phyloP scores from a whole-genome alignment of 2,797 vertebrate genomes.

The Buceros bicornis region DNA sequence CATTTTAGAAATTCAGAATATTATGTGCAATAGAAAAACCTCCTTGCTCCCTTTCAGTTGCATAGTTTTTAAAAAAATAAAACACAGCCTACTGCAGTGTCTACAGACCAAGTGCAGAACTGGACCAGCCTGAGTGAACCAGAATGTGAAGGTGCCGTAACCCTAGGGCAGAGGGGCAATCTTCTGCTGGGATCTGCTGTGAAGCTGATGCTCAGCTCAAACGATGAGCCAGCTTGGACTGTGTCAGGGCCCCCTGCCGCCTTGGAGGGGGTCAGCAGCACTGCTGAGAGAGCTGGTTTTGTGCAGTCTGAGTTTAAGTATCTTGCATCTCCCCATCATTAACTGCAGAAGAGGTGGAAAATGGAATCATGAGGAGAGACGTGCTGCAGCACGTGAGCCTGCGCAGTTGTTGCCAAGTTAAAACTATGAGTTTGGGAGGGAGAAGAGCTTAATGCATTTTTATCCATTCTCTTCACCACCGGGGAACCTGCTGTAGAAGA shows the following conservation, averaged over 20 bases:
- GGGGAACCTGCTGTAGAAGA: background rate
- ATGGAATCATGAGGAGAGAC: background rate
- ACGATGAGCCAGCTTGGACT: background rate
- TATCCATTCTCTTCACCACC: background rate
- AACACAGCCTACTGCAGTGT: background rate
- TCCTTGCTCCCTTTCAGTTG: background rate
- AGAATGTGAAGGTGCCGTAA: background rate
- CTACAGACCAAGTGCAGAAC: background rate
- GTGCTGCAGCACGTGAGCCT: background rate
- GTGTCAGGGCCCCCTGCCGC: background rate
- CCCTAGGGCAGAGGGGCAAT: background rate
- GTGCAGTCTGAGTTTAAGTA: background rate
- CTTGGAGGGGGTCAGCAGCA: background rate
- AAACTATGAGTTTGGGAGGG: background rate
- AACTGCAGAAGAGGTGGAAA: background rate
- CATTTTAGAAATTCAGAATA: constrained; percentile 1
- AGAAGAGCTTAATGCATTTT: background rate
- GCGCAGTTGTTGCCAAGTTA: background rate
- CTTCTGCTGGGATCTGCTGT: background rate
- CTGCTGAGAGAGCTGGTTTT: background rate
- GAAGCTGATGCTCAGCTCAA: background rate
- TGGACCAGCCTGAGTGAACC: background rate
- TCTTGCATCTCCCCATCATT: background rate
- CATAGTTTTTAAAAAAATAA: rapidly evolving
- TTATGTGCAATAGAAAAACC: constrained; percentile 27